Percentiles rank a stretch among this genome's conserved stretches.
phyloP scores from a whole-genome alignment of 2,797 vertebrate species.

The Hemitrygon akajei region DNA sequence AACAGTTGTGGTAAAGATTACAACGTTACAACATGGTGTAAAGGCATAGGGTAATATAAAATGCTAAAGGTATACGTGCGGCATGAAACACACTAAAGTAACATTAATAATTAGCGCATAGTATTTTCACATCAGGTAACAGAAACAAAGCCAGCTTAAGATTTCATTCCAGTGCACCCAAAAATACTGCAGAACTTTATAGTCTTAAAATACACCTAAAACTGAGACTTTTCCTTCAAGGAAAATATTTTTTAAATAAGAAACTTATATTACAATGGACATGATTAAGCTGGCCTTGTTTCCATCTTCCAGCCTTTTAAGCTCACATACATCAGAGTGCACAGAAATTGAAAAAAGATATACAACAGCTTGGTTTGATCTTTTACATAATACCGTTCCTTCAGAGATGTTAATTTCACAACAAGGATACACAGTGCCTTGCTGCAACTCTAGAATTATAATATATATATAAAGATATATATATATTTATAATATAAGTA shows the following conservation, averaged over 20 bases:
- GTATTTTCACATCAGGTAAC: conserved; percentile 80
- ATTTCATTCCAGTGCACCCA: conserved; percentile 85
- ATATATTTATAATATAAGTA: conserved; percentile 53
- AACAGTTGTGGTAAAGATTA: conserved; percentile 64
- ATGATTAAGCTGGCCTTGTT: conserved; percentile 94
- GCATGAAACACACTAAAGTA: conserved; percentile 58
- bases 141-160: conserved; percentile 83
- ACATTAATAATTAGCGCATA: conserved; percentile 70
- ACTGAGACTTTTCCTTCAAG: conserved; percentile 97
- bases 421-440: conserved; percentile 72
- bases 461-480: conserved; percentile 59
- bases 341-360: conserved; percentile 74
- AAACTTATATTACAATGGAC: conserved; percentile 99
- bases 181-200: conserved; percentile 90
- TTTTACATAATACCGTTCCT: conserved; percentile 74
- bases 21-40: conserved; percentile 70
- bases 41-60: conserved; percentile 71
- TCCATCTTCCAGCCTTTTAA: conserved; percentile 92
- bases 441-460: conserved; percentile 72
- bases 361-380: conserved; percentile 68
- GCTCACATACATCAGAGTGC: conserved; percentile 74
- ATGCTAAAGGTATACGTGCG: conserved; percentile 55
- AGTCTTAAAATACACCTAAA: conserved; percentile 91
- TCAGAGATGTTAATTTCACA: conserved; percentile 71
- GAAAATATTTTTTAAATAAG: conserved; percentile 99